Base-by-base conservation (phyloP, 2,113 vertebrate genomes). In the Pterocles burchelli region DNA sequence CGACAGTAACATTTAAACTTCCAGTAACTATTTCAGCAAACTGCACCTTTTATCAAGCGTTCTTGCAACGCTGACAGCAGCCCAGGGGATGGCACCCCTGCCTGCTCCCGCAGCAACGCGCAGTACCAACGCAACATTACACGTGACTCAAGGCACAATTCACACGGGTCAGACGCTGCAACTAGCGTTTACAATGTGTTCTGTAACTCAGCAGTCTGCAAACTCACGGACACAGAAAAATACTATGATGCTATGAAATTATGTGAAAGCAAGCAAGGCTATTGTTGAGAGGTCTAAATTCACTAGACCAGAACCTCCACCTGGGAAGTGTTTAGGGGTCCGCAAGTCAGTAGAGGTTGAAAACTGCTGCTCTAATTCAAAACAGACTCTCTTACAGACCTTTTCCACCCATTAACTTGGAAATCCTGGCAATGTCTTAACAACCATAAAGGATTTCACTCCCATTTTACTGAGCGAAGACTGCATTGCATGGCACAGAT, bases 291-390 rank as follows among this genome's bases (percentile, higher is more conserved):
- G 52, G 41, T 57, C 82, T 74, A 46, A 89, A 92, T 29, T 89
- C 81, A 79, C 57, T 22, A 48, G 49, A 71, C 57, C 78, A 86
- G 31, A 66, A 22, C 14, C 66, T 43, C 72, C 85, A 95, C 85
- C 77, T 94, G 89, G 77, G 77, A 92, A 94, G 85, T n/a, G 52
- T 94, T 84, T 89, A 89, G 67, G 72, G 51, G 76, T 83, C 76
- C 41, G 0, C 92, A 83, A 89, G 86, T 87, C 81, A 92, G 65
- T 7, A 57, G 33, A 89, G 77, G 67, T 72, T 83, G 85, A 92
- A 84, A 92, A 89, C 77, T 79, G 81, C 77, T 67, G 57, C 81
- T 89, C 78, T 94, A 92, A 95, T 94, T 92, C 81, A 91, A 86
- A 85, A 73, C 91, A 93, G 88, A 89, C 52, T 45, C 73, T 48